Evolutionary conservation across 2,888 invertebrate species (phyloP).

Genomic region (Nowickia ferox): DNA sequence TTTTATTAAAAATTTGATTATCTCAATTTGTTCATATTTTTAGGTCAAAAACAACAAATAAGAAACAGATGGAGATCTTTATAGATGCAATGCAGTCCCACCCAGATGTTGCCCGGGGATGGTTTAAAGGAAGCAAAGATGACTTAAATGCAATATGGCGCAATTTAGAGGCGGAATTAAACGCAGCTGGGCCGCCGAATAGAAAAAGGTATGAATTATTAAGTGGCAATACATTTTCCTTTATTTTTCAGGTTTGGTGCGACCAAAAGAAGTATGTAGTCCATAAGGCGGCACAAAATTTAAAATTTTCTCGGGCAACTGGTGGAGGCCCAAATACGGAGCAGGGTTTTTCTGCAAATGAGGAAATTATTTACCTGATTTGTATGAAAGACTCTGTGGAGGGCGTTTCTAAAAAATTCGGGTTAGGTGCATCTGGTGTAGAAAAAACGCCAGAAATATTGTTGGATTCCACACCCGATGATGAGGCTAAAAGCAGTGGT

Average conservation of each 20-base stretch:
- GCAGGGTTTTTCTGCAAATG: no score
- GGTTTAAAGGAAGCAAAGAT: constrained; percentile 35
- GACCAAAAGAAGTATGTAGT: no score
- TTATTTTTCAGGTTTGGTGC: constrained; percentile 40
- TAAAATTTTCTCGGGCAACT: constrained; percentile 26
- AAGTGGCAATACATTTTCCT: constrained; percentile 2
- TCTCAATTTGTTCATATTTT: background rate
- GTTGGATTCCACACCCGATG: constrained; percentile 36
- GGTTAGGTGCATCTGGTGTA: no score
- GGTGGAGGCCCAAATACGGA: constrained; percentile 3
- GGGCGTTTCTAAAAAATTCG: constrained; percentile 4
- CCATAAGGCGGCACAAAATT: constrained; percentile 35
- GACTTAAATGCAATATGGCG: constrained; percentile 27
- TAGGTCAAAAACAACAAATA: background rate
- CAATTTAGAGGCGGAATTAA: constrained; percentile 27
- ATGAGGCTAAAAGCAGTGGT: constrained; percentile 32
- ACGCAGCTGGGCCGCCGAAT: background rate
- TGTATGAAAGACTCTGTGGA: constrained; percentile 48
- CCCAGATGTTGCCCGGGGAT: constrained; percentile 30
- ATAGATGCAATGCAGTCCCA: constrained; percentile 32
- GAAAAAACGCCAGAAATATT: constrained; percentile 19
- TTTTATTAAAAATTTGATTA: constrained; percentile 4
- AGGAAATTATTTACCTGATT: constrained; percentile 16
- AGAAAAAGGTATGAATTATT: no score
- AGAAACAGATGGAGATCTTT: constrained; percentile 15